phyloP scores from a whole-genome alignment of 2,797 vertebrate genomes.

The Megalops cyprinoides region DNA sequence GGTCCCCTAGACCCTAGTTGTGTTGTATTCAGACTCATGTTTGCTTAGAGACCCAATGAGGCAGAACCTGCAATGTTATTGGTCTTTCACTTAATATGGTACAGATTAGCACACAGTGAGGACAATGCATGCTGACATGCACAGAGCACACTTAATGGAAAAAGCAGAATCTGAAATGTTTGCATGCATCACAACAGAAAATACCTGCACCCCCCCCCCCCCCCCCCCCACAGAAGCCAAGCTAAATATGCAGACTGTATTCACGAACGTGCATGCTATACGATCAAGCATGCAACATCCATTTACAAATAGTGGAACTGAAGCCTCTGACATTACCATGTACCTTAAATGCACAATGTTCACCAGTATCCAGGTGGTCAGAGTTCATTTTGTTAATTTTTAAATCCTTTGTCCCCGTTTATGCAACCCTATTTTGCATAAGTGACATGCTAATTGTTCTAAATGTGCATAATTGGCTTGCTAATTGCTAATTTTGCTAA shows the following conservation, averaged over 20 bases:
- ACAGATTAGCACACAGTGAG: slow-evolving; percentile 75
- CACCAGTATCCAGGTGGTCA: neutral
- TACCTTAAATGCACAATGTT: neutral
- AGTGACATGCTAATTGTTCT: too few relatives aligned
- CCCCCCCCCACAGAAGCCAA: too few relatives aligned
- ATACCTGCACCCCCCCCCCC: too few relatives aligned
- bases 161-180: slow-evolving; percentile 42
- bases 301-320: slow-evolving; percentile 65
- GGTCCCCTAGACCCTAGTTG: slow-evolving; percentile 98
- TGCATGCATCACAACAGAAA: slow-evolving; percentile 72
- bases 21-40: slow-evolving; percentile 99
- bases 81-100: slow-evolving; percentile 95
- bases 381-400: too few relatives aligned
- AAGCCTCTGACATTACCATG: slow-evolving; percentile 10
- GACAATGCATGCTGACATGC: slow-evolving; percentile 70
- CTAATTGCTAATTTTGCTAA: too few relatives aligned
- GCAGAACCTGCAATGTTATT: slow-evolving; percentile 99
- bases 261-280: slow-evolving; percentile 45
- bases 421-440: too few relatives aligned
- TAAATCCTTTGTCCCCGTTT: too few relatives aligned
- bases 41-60: slow-evolving; percentile 99
- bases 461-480: too few relatives aligned
- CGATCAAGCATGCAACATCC: too few relatives aligned
- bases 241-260: slow-evolving; percentile 28
- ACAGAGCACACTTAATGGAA: slow-evolving; percentile 57